Evolutionary conservation across 2,113 vertebrate species (phyloP), one percentile per base, ranked within the genome.

Genomic region (Steatornis caripensis): DNA sequence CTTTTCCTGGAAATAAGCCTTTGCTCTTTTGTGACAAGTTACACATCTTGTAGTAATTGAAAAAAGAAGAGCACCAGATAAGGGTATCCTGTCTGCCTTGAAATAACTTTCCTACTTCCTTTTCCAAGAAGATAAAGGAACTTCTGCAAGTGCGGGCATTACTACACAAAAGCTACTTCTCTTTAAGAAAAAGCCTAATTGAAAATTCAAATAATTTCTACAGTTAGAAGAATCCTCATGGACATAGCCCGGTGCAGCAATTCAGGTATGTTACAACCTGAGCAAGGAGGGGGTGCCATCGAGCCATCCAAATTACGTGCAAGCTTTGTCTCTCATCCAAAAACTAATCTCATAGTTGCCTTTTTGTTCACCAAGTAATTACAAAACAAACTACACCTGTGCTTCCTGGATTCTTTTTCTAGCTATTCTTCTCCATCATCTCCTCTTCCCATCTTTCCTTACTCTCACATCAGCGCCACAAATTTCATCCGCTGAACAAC

Each of bases 51-150:
- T 30, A 90, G 76, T 75, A 93, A 89, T 36, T 87, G 83, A 78
- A 91, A 85, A 95, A 96, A 94, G 45, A 83, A 93, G 81, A 79
- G 34, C 27, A 62, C 78, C 55, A 97, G 90, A 85, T 71, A 95
- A 92, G 82, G 58, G 55, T n/a, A 89, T 91, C 90, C 85, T 97
- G 53, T 79, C 82, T 95, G 76, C 37, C 77, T 64, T 88, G 32
- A 93, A 95, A 66, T 92, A 93, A 85, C 69, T 84, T 43, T 71
- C 36, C 39, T 84, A 51, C 61, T 95, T 97, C 95, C 84, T 88
- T 95, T 92, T 90, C 39, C 39, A 54, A 77, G 32, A 74, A 81
- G 94, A 91, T 92, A 97, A 97, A 96, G 75, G 83, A 94, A 91
- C 82, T 85, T 71, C 65, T 89, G 94, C 55, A 74, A 5, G 7